Percentiles rank a stretch among this genome's conserved stretches.
These are phyloP conservation scores for Gadus macrocephalus DNA, from an alignment of 2,113 vertebrate species.

Conservation along the genomic window DNA sequence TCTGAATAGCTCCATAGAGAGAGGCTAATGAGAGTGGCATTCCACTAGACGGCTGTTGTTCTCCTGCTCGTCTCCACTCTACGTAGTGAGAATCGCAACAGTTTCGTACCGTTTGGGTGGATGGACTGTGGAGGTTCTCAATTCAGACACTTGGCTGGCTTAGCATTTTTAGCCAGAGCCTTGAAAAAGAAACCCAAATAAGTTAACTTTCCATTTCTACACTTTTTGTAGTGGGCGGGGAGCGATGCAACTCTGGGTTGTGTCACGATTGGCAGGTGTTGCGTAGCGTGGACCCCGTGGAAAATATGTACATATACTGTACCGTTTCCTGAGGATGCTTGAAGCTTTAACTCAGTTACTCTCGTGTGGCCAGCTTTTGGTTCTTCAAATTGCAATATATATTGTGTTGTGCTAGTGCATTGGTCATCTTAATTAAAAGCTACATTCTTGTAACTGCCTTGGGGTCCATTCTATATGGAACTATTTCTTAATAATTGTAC, in stretches of 20 bases:
- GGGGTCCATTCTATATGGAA: too few relatives aligned
- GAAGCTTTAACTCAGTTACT: too few relatives aligned
- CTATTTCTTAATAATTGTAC: too few relatives aligned
- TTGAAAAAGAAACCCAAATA: neutral
- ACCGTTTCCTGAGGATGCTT: too few relatives aligned
- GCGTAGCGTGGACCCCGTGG: neutral
- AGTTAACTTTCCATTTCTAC: conserved; percentile 17
- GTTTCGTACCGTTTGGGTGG: conserved; percentile 65
- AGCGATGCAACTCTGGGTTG: neutral
- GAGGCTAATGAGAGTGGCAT: conserved; percentile 65
- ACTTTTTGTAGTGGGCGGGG: neutral
- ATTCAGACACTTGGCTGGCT: conserved; percentile 42
- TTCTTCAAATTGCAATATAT: too few relatives aligned
- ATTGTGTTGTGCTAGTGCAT: too few relatives aligned
- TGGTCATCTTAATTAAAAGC: too few relatives aligned
- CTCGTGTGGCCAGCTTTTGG: too few relatives aligned
- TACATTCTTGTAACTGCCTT: too few relatives aligned
- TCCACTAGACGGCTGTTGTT: conserved; percentile 53
- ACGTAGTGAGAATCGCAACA: conserved; percentile 60
- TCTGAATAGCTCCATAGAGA: conserved; percentile 56
- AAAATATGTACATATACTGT: too few relatives aligned
- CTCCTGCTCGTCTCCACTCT: conserved; percentile 57
- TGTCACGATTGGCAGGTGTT: neutral
- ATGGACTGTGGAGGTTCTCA: conserved; percentile 49
- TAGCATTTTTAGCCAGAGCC: conserved; percentile 45